Evolutionary conservation across 2,888 invertebrate genomes (phyloP).

Genomic region (Apodemia zela): DNA sequence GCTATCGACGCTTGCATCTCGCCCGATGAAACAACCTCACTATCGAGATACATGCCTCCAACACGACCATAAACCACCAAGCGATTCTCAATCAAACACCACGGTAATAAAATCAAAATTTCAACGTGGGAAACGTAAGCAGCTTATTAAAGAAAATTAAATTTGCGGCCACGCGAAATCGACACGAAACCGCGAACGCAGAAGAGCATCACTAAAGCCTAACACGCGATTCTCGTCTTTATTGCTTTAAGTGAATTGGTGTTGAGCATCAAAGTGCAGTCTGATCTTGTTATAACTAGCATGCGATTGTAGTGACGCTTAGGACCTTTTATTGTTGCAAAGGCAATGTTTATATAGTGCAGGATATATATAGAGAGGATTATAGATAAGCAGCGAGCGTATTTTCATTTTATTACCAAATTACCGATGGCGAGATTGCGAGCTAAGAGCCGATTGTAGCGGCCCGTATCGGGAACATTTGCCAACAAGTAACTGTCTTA

Average conservation of each 20-base stretch:
- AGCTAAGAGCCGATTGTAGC: conserved; percentile 56
- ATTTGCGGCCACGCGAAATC: conserved; percentile 73
- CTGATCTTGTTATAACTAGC: conserved; percentile 32
- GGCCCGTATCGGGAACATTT: conserved; percentile 63
- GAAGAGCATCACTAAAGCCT: conserved; percentile 39
- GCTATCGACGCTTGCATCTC: conserved; percentile 63
- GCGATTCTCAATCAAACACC: conserved; percentile 37
- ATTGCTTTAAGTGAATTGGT: conserved; percentile 40
- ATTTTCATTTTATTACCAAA: conserved; percentile 82
- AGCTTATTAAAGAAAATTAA: conserved; percentile 80
- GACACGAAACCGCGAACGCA: conserved; percentile 60
- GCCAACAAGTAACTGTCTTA: conserved; percentile 72
- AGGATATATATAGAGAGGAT: conserved; percentile 71
- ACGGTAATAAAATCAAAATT: conserved; percentile 40
- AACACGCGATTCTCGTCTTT: conserved; percentile 51
- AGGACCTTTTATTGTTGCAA: conserved; percentile 37
- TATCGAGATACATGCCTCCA: conserved; percentile 74
- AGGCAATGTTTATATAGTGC: conserved; percentile 67
- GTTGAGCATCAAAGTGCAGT: conserved; percentile 35
- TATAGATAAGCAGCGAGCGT: conserved; percentile 72
- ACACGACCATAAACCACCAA: conserved; percentile 41
- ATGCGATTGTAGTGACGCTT: conserved; percentile 43
- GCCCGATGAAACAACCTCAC: conserved; percentile 69
- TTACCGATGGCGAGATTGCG: conserved; percentile 76
- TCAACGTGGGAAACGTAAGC: conserved; percentile 31